phyloP scores from a whole-genome alignment of 2,888 invertebrate genomes.

The Scrobipalpa costella region DNA sequence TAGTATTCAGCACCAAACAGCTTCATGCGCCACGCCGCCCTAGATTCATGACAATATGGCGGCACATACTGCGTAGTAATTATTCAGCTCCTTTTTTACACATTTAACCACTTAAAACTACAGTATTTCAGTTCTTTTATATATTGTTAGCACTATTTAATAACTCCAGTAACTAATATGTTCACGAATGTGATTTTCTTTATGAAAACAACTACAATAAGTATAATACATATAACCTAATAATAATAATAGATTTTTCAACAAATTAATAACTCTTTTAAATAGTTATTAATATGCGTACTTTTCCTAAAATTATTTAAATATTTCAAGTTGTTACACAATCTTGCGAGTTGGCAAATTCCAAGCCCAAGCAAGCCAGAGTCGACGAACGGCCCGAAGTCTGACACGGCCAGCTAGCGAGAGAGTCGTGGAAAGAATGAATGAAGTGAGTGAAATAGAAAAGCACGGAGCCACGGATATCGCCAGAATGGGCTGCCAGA shows the following conservation, averaged over 20 bases:
- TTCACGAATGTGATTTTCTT: slow-evolving; percentile 9
- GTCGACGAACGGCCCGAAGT: slow-evolving; percentile 44
- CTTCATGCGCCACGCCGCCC: slow-evolving; percentile 67
- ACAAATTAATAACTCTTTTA: not conserved
- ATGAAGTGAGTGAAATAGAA: slow-evolving; percentile 18
- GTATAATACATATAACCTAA: not conserved
- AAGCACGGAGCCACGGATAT: not conserved
- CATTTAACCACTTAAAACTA: slow-evolving; percentile 46
- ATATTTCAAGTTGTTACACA: slow-evolving; percentile 30
- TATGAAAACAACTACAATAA: not conserved
- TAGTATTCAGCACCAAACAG: slow-evolving; percentile 47
- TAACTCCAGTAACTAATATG: slow-evolving; percentile 17
- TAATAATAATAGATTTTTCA: not conserved
- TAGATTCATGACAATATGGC: slow-evolving; percentile 65
- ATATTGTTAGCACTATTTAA: slow-evolving; percentile 39
- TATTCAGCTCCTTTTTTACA: slow-evolving; percentile 38
- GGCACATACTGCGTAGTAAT: slow-evolving; percentile 41
- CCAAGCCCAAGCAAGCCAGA: slow-evolving; percentile 46
- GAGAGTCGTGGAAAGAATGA: slow-evolving; percentile 44
- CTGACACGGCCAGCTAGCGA: slow-evolving; percentile 50
- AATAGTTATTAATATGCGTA: not conserved
- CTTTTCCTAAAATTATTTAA: not conserved
- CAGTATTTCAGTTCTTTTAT: slow-evolving; percentile 40
- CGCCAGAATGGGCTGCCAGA: not conserved
- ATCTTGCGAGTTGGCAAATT: slow-evolving; percentile 47